phyloP scores from a whole-genome alignment of 2,888 invertebrate species.

The Yponomeuta plumbellus region DNA sequence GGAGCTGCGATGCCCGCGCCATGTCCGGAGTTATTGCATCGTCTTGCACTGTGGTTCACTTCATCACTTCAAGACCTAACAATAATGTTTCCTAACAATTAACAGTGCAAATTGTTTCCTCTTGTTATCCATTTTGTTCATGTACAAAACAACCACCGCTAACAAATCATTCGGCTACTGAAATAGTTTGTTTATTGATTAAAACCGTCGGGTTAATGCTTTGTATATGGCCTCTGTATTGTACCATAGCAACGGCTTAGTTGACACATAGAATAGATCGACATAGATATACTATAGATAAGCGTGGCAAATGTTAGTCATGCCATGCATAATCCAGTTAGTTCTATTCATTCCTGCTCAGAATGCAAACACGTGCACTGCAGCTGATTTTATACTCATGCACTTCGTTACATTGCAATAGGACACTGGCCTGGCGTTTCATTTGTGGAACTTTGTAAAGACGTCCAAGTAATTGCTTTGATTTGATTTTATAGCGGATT shows the following conservation, averaged over 20 bases:
- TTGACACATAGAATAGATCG: neutral
- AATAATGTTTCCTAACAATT: slow-evolving; percentile 40
- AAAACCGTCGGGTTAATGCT: neutral
- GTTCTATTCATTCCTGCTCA: neutral
- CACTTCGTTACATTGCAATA: neutral
- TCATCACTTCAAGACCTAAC: slow-evolving; percentile 21
- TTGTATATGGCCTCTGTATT: neutral
- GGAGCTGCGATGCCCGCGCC: neutral
- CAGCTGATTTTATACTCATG: neutral
- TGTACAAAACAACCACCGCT: slow-evolving; percentile 25
- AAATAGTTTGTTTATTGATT: neutral
- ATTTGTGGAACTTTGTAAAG: too few species aligned
- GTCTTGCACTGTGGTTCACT: slow-evolving; percentile 12
- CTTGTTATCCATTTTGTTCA: slow-evolving; percentile 25
- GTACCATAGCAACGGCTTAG: neutral
- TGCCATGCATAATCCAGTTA: neutral
- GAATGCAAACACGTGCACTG: neutral
- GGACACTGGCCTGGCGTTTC: neutral
- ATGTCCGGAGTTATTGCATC: slow-evolving; percentile 11
- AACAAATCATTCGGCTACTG: slow-evolving; percentile 26
- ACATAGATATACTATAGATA: neutral
- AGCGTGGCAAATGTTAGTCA: neutral
- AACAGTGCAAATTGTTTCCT: slow-evolving; percentile 40
- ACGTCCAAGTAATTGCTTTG: too few species aligned
- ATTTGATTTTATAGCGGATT: too few species aligned